Evolutionary conservation across 2,888 invertebrate genomes (phyloP), one percentile per base, ranked within the genome.

Genomic region (Hyppa rectilinea): DNA sequence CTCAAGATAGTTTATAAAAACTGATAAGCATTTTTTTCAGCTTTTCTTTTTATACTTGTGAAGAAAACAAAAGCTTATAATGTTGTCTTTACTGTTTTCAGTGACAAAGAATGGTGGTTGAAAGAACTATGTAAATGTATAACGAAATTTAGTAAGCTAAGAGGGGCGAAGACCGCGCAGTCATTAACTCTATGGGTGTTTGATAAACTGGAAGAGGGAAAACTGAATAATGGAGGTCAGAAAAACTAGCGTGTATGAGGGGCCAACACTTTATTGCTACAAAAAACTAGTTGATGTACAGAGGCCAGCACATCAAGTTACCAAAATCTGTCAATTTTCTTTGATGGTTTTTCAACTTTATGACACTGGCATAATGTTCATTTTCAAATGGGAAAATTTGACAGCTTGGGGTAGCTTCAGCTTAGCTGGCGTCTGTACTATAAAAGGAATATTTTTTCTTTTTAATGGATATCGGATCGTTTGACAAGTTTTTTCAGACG

Each of bases 181-280:
- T 85, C 85, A 80, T 84, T 81, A 85, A 69, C 83, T 80, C 71
- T 68, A 81, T 78, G 72, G 75, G 71, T 76, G 80, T 83, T 83
- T 78, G 71, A 85, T 85, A 82, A 63, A 78, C 75, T 78, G n/a
- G 31, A 65, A 56, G 50, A 78, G 72, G 64, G 78, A 76, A 76
- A 85, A 76, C 64, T 29, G 68, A 63, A 74, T 80, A 78, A 53
- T 38, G 29, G 53, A 31, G 12, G 31, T 52, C 62, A 59, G 56
- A 66, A 78, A 83, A 80, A 80, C 49, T 63, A 56, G 59, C 69
- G 43, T 59, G 61, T 67, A 72, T 45, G 52, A 59, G 50, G 9
- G 53, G 43, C 29, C 49, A 26, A 59, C 75, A 68, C 67, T 61
- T 72, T 60, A 79, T 73, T 77, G 64, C 75, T 72, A 77, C 71